A percentile compares a stretch with the other conserved stretches of the same genome.
Conservation (phyloP, 2,888 invertebrate species). For the Drosophila neonasuta region DNA sequence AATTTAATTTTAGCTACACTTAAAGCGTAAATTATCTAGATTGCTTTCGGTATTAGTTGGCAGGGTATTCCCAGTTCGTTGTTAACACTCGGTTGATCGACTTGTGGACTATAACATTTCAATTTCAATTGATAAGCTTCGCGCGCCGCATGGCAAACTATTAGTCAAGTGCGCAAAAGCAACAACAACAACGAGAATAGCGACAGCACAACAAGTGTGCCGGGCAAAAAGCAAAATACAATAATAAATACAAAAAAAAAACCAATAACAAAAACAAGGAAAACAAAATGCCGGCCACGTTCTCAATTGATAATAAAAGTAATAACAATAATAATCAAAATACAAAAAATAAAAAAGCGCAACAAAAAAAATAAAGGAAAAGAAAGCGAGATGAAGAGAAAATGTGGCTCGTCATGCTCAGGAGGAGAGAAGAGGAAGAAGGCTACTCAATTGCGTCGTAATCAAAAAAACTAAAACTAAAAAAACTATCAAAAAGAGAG, state of each 20-base stretch:
- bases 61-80: constrained; percentile 46
- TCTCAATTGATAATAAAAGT: constrained; percentile 79
- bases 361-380: constrained; percentile 2
- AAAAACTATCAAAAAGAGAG: constrained; percentile 9
- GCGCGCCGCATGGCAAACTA: constrained; percentile 60
- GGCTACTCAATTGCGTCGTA: constrained; percentile 66
- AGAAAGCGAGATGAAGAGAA: constrained; percentile 30
- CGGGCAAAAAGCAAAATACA: constrained; percentile 22
- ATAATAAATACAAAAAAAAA: constrained; percentile 20
- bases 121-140: constrained; percentile 70
- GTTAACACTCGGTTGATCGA: constrained; percentile 9
- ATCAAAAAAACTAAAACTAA: constrained; percentile 48
- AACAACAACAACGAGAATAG: constrained; percentile 27
- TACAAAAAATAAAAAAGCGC: constrained; percentile 49
- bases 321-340: constrained; percentile 70
- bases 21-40: neutral
- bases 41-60: neutral
- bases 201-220: constrained; percentile 24
- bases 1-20: neutral
- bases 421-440: neutral
- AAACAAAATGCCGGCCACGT: constrained; percentile 77
- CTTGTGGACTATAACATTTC: constrained; percentile 63
- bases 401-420: constrained; percentile 48
- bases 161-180: constrained; percentile 70
- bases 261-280: constrained; percentile 17